phyloP scores from a whole-genome alignment of 1,140 invertebrate species.

The Hycleus cichorii region DNA sequence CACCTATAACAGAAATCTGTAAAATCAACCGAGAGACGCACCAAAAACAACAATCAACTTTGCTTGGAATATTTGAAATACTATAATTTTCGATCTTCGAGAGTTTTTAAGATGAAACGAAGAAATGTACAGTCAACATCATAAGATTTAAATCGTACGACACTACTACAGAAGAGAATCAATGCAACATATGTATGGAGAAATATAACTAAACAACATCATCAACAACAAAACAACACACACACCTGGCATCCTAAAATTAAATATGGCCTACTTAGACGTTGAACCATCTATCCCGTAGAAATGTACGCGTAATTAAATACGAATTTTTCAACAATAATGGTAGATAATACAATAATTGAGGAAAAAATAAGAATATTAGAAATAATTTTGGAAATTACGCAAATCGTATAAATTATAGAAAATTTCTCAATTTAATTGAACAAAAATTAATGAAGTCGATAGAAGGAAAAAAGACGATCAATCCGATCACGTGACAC shows the following conservation, averaged over 20 bases:
- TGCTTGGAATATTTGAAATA: too few relatives aligned
- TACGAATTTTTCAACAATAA: background rate
- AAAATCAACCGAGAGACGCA: too few relatives aligned
- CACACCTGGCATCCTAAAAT: slow-evolving; percentile 31
- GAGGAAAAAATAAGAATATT: background rate
- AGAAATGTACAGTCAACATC: background rate
- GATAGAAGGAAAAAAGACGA: too few relatives aligned
- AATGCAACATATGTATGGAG: background rate
- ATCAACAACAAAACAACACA: background rate
- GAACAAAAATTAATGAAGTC: background rate
- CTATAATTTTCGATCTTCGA: too few relatives aligned
- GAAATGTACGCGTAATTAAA: background rate
- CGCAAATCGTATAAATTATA: background rate
- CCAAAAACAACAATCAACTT: too few relatives aligned
- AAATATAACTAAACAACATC: background rate
- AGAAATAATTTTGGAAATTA: too few relatives aligned
- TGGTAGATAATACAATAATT: background rate
- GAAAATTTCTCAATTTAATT: background rate
- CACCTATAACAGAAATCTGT: too few relatives aligned
- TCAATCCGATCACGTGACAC: too few relatives aligned
- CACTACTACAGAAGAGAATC: background rate
- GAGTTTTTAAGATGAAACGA: background rate
- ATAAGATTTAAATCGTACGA: too few relatives aligned
- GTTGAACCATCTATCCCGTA: background rate
- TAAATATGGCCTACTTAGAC: slow-evolving; percentile 32